Evolutionary conservation across 2,888 invertebrate species (phyloP).

Genomic region (Apotomis betuletana): DNA sequence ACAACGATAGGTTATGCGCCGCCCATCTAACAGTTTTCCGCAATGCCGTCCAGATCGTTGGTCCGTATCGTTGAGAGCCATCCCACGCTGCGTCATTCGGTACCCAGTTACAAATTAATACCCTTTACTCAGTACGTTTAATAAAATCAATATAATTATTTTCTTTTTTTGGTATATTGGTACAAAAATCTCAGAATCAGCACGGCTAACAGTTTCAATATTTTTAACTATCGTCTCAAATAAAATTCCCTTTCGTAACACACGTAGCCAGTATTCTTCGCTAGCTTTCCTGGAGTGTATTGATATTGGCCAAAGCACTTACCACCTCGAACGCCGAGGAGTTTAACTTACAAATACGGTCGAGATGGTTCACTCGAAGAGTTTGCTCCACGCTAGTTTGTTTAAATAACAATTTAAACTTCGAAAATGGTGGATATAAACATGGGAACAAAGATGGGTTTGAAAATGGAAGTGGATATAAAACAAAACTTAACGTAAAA

Average conservation of each 20-base stretch:
- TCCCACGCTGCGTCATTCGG: too few species aligned
- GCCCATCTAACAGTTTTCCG: too few species aligned
- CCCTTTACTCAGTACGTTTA: too few species aligned
- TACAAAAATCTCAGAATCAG: too few species aligned
- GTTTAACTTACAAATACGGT: constrained; percentile 73
- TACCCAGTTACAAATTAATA: too few species aligned
- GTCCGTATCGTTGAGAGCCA: too few species aligned
- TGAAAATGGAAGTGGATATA: not conserved
- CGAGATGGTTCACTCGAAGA: constrained; percentile 69
- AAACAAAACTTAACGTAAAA: not conserved
- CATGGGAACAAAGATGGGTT: not conserved
- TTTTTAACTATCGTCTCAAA: too few species aligned
- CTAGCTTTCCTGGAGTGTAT: constrained; percentile 56
- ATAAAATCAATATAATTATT: too few species aligned
- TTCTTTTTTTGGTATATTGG: too few species aligned
- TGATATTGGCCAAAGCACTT: constrained; percentile 76
- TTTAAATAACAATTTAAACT: constrained; percentile 19
- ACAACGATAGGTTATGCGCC: too few species aligned
- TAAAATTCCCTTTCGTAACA: not conserved
- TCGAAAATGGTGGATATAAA: constrained; percentile 2
- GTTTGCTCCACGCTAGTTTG: constrained; percentile 22
- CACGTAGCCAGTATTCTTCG: constrained; percentile 8
- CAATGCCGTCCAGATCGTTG: too few species aligned
- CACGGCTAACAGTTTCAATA: too few species aligned
- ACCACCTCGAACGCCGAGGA: constrained; percentile 69